Base-by-base conservation (phyloP, 92 coral and sea anemone genomes). In the Isaurus tuberculatus region DNA sequence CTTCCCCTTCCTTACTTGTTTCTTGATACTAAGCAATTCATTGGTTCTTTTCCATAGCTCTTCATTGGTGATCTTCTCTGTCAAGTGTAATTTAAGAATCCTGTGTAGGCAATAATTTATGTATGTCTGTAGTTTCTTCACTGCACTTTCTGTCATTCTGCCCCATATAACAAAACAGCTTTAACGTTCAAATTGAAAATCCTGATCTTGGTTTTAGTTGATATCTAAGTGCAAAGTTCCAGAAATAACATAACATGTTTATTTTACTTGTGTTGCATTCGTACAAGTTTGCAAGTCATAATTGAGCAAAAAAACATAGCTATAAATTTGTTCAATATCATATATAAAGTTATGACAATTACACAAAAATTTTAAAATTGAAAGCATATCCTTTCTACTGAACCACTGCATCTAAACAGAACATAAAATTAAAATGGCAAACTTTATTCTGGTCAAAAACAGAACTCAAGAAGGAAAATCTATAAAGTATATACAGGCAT, bases 271-370 rank as follows among this genome's bases (percentile, higher is more conserved):
- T 72, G 67, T 61, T 61, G 67, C 67, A 1, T 61, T 61, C 23
- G 30, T 61, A 31, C 67, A 61, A 61, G 67, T 61, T 61, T 61
- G 67, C 67, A 61, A 61, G 67, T 61, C 67, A 61, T 61, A 61
- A 61, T 22, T 61, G 67, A 61, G 67, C 67, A 61, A 61, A 61
- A 61, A 61, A 61, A 22, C 3, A 61, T 22, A 61, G 67, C 67
- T 61, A 23, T 61, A 61, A n/a, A n/a, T n/a, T n/a, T n/a, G n/a
- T n/a, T n/a, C n/a, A n/a, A n/a, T n/a, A n/a, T n/a, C n/a, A n/a
- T 7, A 7, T 22, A 61, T 61, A 61, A 61, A 61, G 32, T 61
- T 22, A 61, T 61, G 23, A 61, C 6, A 61, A 61, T 61, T 61
- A 61, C n/a, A n/a, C n/a, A n/a, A 61, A 61, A 61, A 61, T 23